Conservation (phyloP, 2,797 vertebrate species). For the Parotocinclus haroldoi region DNA sequence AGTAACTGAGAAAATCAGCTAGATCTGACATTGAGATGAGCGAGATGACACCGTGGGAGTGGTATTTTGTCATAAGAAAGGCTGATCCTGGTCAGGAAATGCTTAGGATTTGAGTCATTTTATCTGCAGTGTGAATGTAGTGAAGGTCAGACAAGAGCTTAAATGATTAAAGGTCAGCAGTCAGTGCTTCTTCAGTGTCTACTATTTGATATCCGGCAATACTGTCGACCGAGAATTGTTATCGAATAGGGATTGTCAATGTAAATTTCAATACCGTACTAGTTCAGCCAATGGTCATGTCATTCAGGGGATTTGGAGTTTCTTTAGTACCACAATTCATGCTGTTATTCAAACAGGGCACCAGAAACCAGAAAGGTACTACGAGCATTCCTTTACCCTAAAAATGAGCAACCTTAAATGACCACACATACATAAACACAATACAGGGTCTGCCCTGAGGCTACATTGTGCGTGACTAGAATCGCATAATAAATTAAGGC, state of each 20-base stretch:
- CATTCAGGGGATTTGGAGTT: background rate
- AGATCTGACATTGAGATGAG: no score
- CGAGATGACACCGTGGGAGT: no score
- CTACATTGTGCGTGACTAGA: constrained; percentile 74
- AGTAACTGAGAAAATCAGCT: no score
- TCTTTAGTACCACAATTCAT: background rate
- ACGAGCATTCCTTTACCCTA: background rate
- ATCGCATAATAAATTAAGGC: constrained; percentile 72
- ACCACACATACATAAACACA: constrained; percentile 18
- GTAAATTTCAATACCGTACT: background rate
- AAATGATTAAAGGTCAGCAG: no score
- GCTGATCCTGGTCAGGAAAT: no score
- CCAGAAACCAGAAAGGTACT: background rate
- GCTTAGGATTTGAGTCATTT: no score
- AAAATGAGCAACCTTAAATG: background rate
- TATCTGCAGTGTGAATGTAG: no score
- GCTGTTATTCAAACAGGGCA: background rate
- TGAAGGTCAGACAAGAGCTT: no score
- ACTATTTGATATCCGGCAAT: no score
- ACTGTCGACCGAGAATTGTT: background rate
- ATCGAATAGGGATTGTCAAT: constrained; percentile 3
- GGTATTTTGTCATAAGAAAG: no score
- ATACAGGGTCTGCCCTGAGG: constrained; percentile 66
- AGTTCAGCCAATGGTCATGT: no score
- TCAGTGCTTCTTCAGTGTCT: no score